Percentiles rank a stretch among this genome's conserved stretches.
These are phyloP conservation scores for Laupala kohalensis DNA, from an alignment of 1,140 invertebrate species.

Conservation along the genomic window DNA sequence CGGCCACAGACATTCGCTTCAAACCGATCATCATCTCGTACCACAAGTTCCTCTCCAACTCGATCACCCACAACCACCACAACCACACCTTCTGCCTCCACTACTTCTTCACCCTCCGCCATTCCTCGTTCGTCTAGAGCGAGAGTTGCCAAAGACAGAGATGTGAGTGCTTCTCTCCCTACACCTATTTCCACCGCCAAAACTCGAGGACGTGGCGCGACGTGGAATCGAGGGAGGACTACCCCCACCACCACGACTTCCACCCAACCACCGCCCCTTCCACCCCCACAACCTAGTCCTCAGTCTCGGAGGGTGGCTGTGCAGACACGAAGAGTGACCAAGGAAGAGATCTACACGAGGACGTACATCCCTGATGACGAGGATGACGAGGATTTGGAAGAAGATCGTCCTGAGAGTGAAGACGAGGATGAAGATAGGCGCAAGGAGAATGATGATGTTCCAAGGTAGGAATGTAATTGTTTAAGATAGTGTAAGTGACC, in stretches of 20 bases:
- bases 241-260: neutral
- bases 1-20: no score
- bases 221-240: neutral
- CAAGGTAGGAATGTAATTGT: no score
- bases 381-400: neutral
- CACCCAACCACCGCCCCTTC: no score
- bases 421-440: neutral
- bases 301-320: neutral
- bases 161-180: neutral
- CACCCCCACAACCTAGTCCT: neutral
- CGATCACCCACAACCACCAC: no score
- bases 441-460: neutral
- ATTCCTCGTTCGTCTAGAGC: neutral
- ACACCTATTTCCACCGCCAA: no score
- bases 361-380: slow-evolving; percentile 3
- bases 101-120: neutral
- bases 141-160: neutral
- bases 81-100: neutral
- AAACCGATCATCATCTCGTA: no score
- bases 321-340: slow-evolving; percentile 1
- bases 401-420: neutral
- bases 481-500: no score
- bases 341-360: slow-evolving; percentile 7
- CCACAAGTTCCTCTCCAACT: no score
- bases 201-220: no score